phyloP scores from a whole-genome alignment of 1,140 invertebrate genomes.

The Agrypnia vestita region DNA sequence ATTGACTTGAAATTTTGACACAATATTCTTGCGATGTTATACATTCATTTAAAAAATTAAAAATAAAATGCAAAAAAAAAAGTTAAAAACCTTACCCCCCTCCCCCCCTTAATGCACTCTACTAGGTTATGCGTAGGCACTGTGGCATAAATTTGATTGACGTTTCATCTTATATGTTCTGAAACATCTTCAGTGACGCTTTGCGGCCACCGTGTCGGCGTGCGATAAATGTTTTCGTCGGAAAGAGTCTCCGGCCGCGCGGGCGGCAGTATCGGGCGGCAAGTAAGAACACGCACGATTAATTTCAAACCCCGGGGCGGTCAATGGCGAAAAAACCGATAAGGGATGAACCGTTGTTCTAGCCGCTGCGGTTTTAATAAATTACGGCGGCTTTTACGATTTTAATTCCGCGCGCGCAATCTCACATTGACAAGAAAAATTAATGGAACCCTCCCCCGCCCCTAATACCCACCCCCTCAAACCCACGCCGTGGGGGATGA shows the following conservation, averaged over 20 bases:
- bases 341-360: conserved; percentile 43
- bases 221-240: conserved; percentile 21
- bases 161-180: too few relatives aligned
- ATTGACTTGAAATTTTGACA: too few relatives aligned
- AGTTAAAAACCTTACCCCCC: too few relatives aligned
- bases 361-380: conserved; percentile 54
- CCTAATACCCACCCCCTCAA: neutral
- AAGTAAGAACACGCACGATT: conserved; percentile 31
- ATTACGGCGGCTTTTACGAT: conserved; percentile 56
- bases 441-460: conserved; percentile 49
- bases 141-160: too few relatives aligned
- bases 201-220: neutral
- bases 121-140: too few relatives aligned
- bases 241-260: neutral
- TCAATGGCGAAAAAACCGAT: conserved; percentile 58
- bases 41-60: too few relatives aligned
- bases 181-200: neutral
- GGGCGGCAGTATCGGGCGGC: neutral
- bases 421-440: conserved; percentile 60
- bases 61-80: too few relatives aligned
- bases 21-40: too few relatives aligned
- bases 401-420: conserved; percentile 56
- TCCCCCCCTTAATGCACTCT: too few relatives aligned
- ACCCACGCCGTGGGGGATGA: neutral
- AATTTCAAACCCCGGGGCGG: conserved; percentile 31